phyloP scores from a whole-genome alignment of 2,113 vertebrate species.

The Megatriorchis doriae region DNA sequence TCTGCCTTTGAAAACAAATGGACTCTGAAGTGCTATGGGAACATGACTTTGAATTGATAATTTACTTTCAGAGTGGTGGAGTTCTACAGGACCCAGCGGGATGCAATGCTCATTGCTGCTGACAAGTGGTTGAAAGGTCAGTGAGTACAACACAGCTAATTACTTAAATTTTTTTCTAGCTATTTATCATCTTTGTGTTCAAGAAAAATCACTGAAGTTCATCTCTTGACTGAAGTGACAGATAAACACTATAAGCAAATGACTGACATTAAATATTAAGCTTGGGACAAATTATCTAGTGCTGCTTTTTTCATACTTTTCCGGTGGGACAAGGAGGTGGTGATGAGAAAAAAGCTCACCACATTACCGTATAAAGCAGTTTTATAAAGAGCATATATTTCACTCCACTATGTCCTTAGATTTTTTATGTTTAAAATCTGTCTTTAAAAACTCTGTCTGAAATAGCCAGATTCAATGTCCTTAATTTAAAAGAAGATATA shows the following conservation, averaged over 20 bases:
- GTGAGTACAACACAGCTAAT: conserved; percentile 17
- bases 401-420: background rate
- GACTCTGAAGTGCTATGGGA: background rate
- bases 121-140: conserved; percentile 91
- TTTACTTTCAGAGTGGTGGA: conserved; percentile 79
- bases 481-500: background rate
- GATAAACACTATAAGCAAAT: conserved; percentile 2
- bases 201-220: background rate
- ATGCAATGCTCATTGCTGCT: conserved; percentile 86
- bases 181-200: background rate
- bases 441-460: background rate
- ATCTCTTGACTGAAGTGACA: background rate
- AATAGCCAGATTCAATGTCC: background rate
- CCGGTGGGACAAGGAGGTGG: background rate
- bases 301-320: background rate
- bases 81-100: conserved; percentile 86
- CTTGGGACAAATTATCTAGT: background rate
- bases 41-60: background rate
- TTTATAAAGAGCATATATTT: background rate
- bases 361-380: background rate
- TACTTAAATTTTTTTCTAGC: background rate
- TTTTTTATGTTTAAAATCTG: background rate
- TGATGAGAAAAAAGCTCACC: background rate
- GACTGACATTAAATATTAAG: background rate
- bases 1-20: background rate